Conservation (phyloP, 1,140 invertebrate genomes). For the Drosophila ironensis region DNA sequence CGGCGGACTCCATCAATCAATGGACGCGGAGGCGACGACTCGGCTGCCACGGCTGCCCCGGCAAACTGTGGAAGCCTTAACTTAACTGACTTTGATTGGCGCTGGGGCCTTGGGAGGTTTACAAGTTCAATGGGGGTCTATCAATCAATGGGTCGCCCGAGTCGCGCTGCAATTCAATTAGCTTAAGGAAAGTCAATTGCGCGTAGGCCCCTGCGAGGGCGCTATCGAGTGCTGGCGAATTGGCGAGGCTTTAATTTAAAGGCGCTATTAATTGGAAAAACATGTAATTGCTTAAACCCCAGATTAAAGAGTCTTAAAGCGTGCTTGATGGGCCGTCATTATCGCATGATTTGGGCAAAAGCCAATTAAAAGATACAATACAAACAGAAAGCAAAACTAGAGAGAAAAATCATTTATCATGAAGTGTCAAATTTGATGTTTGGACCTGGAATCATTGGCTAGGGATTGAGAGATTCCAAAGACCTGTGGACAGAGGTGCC, state of each 20-base stretch:
- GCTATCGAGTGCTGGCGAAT: too few relatives aligned
- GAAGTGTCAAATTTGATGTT: conserved; percentile 30
- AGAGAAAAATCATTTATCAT: conserved; percentile 35
- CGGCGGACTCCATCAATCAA: background rate
- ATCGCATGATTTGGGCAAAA: conserved; percentile 16
- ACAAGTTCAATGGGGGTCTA: conserved; percentile 24
- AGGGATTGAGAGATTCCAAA: conserved; percentile 8
- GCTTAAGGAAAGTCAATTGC: conserved; percentile 14
- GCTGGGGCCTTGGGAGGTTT: background rate
- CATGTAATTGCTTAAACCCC: background rate
- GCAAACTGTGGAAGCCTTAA: background rate
- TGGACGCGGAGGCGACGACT: background rate
- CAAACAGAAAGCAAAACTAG: background rate
- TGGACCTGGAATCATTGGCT: conserved; percentile 43
- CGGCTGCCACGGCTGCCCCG: conserved; percentile 2
- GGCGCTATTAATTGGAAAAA: background rate
- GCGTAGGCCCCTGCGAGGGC: too few relatives aligned
- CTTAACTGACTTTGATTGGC: conserved; percentile 20
- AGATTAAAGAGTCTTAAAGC: background rate
- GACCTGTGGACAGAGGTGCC: conserved; percentile 15
- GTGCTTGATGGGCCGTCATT: conserved; percentile 8
- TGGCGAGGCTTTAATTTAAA: background rate
- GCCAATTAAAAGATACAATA: conserved; percentile 12
- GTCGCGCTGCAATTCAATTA: conserved; percentile 33
- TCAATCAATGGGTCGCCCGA: conserved; percentile 33